Base-by-base conservation (phyloP, 2,797 vertebrate species). In the Gymnocypris eckloni region DNA sequence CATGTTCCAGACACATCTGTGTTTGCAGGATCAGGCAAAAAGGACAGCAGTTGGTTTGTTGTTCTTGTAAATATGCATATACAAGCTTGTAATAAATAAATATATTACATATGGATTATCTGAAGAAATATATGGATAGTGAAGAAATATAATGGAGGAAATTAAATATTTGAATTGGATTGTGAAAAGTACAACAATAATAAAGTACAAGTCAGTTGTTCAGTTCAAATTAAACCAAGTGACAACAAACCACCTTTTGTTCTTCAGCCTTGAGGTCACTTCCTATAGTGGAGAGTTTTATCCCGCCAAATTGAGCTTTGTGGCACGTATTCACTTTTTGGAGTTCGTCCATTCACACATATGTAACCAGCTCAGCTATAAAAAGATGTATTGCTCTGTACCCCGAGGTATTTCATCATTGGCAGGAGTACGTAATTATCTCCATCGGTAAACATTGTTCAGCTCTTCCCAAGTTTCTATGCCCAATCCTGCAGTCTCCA, bases 381-480 rank as follows among this genome's bases (percentile, higher is more conserved):
- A 89, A 87, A 90, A 88, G 89, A 89, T 91, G 88, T 89, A 89
- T 86, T 87, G 67, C 83, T 72, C 45, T 84, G 80, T 59, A 78
- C 85, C 86, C 86, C 52, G 12, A 82, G 83, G 87, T 86, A 88
- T 90, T 89, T 90, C 88, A 90, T 90, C 87, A 89, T 75, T 85
- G 45, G 43, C 11, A n/a, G 82, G 81, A 33, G 54, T 79, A 81
- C 67, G 81, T 91, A 92, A 89, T 89, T 91, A 91, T 88, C 81
- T 89, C 85, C 69, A 88, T 87, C 84, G 82, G 87, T 90, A 91
- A 91, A 89, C 87, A 91, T 73, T 67, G 64, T 88, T 90, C 78
- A 78, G 87, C 64, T 66, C 88, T 52, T 86, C 83, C 82, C 48
- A 43, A 48, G 45, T 77, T 86, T 66, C 72, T 59, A 22, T 86